Base-by-base conservation (phyloP, 1,140 invertebrate genomes). In the Pissodes strobi region DNA sequence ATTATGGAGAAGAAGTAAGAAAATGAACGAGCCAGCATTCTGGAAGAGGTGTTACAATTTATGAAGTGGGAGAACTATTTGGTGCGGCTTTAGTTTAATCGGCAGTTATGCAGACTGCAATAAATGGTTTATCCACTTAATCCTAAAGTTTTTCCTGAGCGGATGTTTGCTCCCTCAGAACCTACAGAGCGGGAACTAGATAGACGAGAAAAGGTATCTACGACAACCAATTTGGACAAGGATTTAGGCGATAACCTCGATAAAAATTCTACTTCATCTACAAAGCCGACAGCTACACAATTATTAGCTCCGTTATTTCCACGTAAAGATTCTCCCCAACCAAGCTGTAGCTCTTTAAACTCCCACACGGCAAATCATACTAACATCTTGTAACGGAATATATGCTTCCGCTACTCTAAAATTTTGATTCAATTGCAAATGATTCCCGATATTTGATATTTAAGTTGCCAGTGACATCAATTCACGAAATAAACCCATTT, bases 51-150 rank as follows among this genome's bases (percentile, higher is more conserved):
- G 27, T 30, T 30, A 30, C 27, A 30, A 30, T 30, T 30, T 30
- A 30, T 30, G 27, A 30, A 30, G 27, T 30, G 27, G 27, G 27
- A 30, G 27, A 30, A 12, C 27, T 30, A 4, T 30, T 30, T 30
- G 27, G 12, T 4, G 12, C 4, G 27, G 12, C 12, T 30, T 30
- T n/a, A n/a, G n/a, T n/a, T n/a, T n/a, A 8, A 41, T 41, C 13
- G 13, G 13, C 39, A 13, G 39, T 13, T 8, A 41, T 41, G 39
- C 39, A 41, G 13, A 41, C 39, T 13, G 6, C 39, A 41, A 41
- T 41, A 41, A 41, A 41, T 41, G 39, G 39, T 41, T 41, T 34
- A 34, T 34, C n/a, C 30, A 6, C 30, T 34, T 34, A 34, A 34
- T 8, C 30, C 30, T 34, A n/a, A 34, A 34, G 30, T 34, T 34